These are phyloP conservation scores for Cisticola juncidis DNA, from an alignment of 2,113 vertebrate species.

Conservation along the genomic window DNA sequence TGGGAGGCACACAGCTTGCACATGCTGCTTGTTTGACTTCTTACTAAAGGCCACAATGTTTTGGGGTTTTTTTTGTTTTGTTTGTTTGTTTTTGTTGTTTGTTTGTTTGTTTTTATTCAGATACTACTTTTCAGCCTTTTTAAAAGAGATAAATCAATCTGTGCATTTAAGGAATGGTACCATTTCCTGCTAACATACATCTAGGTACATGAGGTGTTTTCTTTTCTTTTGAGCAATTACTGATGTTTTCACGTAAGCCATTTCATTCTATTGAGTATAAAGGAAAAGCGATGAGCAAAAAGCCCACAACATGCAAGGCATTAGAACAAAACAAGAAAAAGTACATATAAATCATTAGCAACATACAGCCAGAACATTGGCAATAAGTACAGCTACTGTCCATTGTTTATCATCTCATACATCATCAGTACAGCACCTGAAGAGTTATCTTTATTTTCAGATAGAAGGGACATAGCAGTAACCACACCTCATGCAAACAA, in stretches of 20 bases:
- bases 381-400: background rate
- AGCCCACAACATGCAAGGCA: background rate
- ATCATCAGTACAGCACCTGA: background rate
- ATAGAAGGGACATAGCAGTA: background rate
- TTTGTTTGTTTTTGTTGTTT: no score
- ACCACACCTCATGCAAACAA: background rate
- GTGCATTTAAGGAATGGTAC: background rate
- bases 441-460: constrained; percentile 19
- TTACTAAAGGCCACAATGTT: background rate
- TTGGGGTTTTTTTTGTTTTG: background rate
- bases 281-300: background rate
- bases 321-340: background rate
- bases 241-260: background rate
- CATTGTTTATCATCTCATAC: background rate
- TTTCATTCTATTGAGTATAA: background rate
- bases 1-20: background rate
- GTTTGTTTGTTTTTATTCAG: no score
- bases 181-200: background rate
- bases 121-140: background rate
- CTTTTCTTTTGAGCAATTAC: background rate
- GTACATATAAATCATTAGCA: background rate
- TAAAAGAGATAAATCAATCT: background rate
- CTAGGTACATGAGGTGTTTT: background rate
- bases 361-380: background rate
- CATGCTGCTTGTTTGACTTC: background rate